A percentile compares a stretch with the other conserved stretches of the same genome.
phyloP scores from a whole-genome alignment of 2,797 vertebrate genomes.

The Lagocephalus sceleratus region DNA sequence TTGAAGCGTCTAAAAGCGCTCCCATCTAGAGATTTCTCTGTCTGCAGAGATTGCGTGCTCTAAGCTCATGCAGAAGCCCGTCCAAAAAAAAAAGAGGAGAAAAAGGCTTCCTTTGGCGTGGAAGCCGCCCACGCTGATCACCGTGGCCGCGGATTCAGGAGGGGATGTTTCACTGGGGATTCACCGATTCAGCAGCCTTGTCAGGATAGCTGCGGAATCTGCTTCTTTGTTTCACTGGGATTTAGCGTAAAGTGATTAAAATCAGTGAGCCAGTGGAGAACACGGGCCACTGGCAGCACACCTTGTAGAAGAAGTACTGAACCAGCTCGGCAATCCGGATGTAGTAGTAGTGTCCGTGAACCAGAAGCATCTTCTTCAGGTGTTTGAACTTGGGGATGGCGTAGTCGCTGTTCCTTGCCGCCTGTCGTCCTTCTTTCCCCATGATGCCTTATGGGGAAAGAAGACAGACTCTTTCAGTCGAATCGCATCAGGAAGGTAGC shows the following conservation, averaged over 20 bases:
- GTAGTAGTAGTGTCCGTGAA: conserved; percentile 97
- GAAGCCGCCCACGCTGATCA: conserved; percentile 63
- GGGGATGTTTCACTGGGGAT: conserved; percentile 47
- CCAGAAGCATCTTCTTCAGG: conserved; percentile 96
- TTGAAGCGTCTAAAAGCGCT: conserved; percentile 53
- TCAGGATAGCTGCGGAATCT: conserved; percentile 53
- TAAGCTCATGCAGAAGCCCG: conserved; percentile 49
- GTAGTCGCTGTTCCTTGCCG: conserved; percentile 97
- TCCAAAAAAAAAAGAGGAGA: conserved; percentile 42
- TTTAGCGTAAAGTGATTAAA: conserved; percentile 56
- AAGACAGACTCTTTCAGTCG: background rate
- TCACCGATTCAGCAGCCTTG: conserved; percentile 58
- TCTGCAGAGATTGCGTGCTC: conserved; percentile 43
- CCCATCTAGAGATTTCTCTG: conserved; percentile 57
- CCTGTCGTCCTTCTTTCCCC: conserved; percentile 97
- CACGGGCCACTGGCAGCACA: conserved; percentile 48
- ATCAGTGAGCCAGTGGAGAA: conserved; percentile 18
- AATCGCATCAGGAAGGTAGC: background rate
- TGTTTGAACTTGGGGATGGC: conserved; percentile 98
- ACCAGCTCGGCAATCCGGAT: conserved; percentile 96
- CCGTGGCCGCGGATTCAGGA: conserved; percentile 49
- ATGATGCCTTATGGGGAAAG: conserved; percentile 83
- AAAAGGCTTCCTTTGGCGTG: conserved; percentile 49
- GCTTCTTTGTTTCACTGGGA: conserved; percentile 51
- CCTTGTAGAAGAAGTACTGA: conserved; percentile 99